phyloP scores from a whole-genome alignment of 2,888 invertebrate genomes.

The Trissolcus japonicus region DNA sequence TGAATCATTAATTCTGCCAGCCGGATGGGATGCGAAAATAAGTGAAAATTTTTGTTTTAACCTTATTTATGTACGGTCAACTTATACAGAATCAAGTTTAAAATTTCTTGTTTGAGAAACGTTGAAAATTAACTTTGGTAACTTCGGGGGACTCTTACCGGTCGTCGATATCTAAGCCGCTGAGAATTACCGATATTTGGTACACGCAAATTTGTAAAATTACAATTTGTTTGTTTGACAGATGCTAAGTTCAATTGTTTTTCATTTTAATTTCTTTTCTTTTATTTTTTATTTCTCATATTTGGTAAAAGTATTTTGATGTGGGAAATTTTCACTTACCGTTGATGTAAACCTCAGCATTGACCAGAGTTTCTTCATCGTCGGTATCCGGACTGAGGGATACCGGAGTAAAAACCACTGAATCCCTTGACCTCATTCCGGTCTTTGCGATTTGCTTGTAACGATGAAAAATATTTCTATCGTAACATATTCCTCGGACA shows the following conservation, averaged over 20 bases:
- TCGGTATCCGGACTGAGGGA: constrained; percentile 74
- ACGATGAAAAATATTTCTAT: constrained; percentile 25
- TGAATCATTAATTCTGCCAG: constrained; percentile 30
- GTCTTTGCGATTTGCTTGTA: constrained; percentile 40
- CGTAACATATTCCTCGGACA: constrained; percentile 34
- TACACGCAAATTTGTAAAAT: constrained; percentile 2
- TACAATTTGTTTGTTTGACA: background rate
- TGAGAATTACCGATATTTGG: constrained; percentile 25
- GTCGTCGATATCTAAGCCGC: constrained; percentile 24
- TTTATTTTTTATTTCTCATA: background rate
- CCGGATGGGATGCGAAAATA: background rate
- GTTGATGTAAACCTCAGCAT: constrained; percentile 73
- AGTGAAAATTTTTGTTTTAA: too few relatives aligned
- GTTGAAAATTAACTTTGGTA: too few relatives aligned
- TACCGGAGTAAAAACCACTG: constrained; percentile 73
- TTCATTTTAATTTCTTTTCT: background rate
- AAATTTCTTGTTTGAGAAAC: background rate
- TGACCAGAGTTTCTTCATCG: constrained; percentile 74
- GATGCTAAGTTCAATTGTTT: background rate
- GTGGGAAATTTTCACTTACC: constrained; percentile 63
- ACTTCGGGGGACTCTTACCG: constrained; percentile 16
- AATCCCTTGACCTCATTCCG: constrained; percentile 72
- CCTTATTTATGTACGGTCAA: too few relatives aligned
- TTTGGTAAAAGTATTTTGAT: background rate
- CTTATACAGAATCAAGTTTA: too few relatives aligned